Evolutionary conservation across 2,888 invertebrate genomes (phyloP), one percentile per base, ranked within the genome.

Genomic region (Tetheella fluctuosa): DNA sequence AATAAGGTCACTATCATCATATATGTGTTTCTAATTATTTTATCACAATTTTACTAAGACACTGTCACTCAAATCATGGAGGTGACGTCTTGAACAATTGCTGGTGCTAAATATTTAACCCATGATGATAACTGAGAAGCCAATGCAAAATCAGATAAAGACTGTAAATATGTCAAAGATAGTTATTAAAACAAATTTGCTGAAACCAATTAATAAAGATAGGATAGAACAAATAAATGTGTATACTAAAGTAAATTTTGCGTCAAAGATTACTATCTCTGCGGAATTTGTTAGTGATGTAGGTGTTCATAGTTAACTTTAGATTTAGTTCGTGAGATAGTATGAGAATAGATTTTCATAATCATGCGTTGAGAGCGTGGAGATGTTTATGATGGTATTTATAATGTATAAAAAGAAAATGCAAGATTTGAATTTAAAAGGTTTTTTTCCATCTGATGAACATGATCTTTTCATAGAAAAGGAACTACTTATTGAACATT

Each of bases 251-350:
- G 20, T 20, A n/a, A 48, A 48, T 8, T 10, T 48, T 8, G 48
- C 48, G 20, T 48, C 48, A 48, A 20, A 20, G 48, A 48, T 48
- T 20, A n/a, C 10, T 48, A 48, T 48, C 20, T 48, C 48, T 48
- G 3, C 48, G 17, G 48, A 48, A 48, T 48, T 42, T 48, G 20
- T 48, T 48, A 10, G 17, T 48, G 17, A 48, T 48, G 48, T 48
- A 10, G 20, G 48, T 48, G 20, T n/a, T 17, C 48, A 48, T 48
- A 48, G 48, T 20, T 48, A 48, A 20, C 17, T 20, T 10, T 48
- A 10, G 48, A 48, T 48, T 20, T 17, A 48, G 48, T 20, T 48
- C 10, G 48, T 48, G 8, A 48, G 48, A 48, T 48, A 20, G 17
- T n/a, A 20, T 48, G 10, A 48, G 48, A 48, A 48, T 20, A 48